Evolutionary conservation across 2,797 vertebrate genomes (phyloP), one percentile per base, ranked within the genome.

Genomic region (Parauchenoglanis ngamensis): DNA sequence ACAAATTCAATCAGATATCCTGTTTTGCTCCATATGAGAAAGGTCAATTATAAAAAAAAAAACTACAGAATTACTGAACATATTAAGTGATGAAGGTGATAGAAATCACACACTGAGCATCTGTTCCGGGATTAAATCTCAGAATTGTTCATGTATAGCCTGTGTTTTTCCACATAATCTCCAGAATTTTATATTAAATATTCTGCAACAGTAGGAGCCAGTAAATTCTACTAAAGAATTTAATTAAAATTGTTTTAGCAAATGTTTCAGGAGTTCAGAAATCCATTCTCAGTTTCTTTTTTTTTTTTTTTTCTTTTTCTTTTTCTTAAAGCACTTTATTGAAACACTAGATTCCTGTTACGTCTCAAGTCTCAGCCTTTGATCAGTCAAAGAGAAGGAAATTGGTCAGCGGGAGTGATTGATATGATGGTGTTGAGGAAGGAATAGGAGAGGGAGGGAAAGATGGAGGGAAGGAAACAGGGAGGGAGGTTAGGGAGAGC

Each of bases 401-500:
- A 82, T 65, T 67, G 59, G 57, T 85, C 61, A 83, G n/a, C 35
- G 3, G 79, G 72, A 82, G 35, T 87, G 28, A 67, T 81, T 72
- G 67, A 81, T 81, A 86, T 61, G 59, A 65, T 11, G 73, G 25
- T 35, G 13, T 23, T 79, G 54, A 49, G 31, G 11, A 67, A n/a
- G 28, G 40, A 78, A 49, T n/a, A 70, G 17, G 31, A 44, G 84
- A 65, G 44, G n/a, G 76, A 61, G 54, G 31, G 84, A 25, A 52
- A 28, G 81, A 67, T 78, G 67, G 57, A 40, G 70, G 61, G 59
- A 57, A 72, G 28, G 52, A 83, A 61, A 28, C 25, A n/a, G 44
- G 63, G 49, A 92, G 49, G 65, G 87, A 87, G 92, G 92, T 21
- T 59, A 75, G 68, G 12, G 67, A 19, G 61, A 90, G 91, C 92